Conservation (phyloP, 2,888 invertebrate species). For the Dicranocentrus wangi region DNA sequence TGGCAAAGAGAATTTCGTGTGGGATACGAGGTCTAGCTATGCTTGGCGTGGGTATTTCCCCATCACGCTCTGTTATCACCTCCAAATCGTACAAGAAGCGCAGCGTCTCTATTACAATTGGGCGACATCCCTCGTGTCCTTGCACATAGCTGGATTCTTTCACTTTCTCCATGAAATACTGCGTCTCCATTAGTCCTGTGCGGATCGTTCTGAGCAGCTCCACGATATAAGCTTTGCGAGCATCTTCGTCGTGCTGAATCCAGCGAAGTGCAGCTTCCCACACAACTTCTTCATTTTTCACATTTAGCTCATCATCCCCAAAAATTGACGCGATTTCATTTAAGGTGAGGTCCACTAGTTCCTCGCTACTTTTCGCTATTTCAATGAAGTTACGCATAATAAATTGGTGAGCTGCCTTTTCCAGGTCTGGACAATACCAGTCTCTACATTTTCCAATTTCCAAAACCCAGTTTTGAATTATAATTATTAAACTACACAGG, state of each 20-base stretch:
- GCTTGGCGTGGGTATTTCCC: slow-evolving; percentile 89
- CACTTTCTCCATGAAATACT: slow-evolving; percentile 88
- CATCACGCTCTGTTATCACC: slow-evolving; percentile 86
- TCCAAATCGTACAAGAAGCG: slow-evolving; percentile 94
- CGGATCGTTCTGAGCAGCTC: slow-evolving; percentile 87
- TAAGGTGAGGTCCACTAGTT: slow-evolving; percentile 83
- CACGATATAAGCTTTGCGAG: slow-evolving; percentile 84
- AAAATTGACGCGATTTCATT: slow-evolving; percentile 86
- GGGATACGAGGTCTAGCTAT: slow-evolving; percentile 85
- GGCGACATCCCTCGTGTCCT: slow-evolving; percentile 87
- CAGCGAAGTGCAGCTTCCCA: slow-evolving; percentile 91
- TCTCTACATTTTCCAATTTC: slow-evolving; percentile 50
- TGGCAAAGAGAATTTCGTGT: slow-evolving; percentile 90
- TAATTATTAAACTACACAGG: too few relatives aligned
- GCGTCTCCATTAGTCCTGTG: slow-evolving; percentile 87
- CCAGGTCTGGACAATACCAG: slow-evolving; percentile 82
- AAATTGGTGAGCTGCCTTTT: slow-evolving; percentile 81
- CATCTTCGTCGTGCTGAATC: slow-evolving; percentile 86
- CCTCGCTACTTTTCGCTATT: slow-evolving; percentile 83
- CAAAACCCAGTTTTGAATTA: too few relatives aligned
- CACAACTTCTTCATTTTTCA: slow-evolving; percentile 89
- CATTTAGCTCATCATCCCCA: slow-evolving; percentile 87
- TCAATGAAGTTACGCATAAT: slow-evolving; percentile 84
- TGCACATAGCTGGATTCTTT: slow-evolving; percentile 91
- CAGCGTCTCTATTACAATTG: slow-evolving; percentile 91